Percentiles rank a stretch among this genome's conserved stretches.
Conservation (phyloP, 2,888 invertebrate species). For the Dilophus febrilis region DNA sequence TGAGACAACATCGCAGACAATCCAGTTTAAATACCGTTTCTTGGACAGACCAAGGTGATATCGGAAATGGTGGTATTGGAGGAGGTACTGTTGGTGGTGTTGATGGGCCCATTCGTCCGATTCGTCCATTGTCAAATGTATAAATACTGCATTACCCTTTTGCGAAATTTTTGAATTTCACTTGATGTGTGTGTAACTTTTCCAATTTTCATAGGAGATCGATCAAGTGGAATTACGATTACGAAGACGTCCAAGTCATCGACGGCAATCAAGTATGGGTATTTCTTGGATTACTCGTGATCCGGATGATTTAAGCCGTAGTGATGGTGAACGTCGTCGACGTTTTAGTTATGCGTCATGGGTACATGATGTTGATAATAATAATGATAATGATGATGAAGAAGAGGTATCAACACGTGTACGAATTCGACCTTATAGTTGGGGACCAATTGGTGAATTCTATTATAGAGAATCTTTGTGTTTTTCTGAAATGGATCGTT, state of each 20-base stretch:
- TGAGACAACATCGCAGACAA: conserved; percentile 22
- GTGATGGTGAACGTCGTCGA: conserved; percentile 16
- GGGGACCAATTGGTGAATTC: conserved; percentile 28
- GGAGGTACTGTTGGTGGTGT: too few species aligned
- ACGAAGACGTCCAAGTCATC: conserved; percentile 21
- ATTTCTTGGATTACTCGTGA: neutral
- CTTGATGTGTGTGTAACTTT: too few species aligned
- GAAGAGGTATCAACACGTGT: conserved; percentile 10
- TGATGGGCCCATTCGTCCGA: too few species aligned
- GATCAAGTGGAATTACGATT: conserved; percentile 12
- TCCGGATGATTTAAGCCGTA: conserved; percentile 13
- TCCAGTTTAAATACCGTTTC: conserved; percentile 28
- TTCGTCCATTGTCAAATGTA: conserved; percentile 6
- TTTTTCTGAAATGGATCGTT: conserved; percentile 58
- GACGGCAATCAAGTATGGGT: conserved; percentile 27
- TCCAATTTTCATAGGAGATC: conserved; percentile 16
- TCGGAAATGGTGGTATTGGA: too few species aligned
- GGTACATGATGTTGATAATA: conserved; percentile 17
- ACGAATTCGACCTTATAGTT: conserved; percentile 23
- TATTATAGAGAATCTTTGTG: conserved; percentile 45
- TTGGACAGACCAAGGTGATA: conserved; percentile 25
- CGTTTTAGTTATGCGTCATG: conserved; percentile 22
- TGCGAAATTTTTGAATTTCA: neutral
- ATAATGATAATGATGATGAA: conserved; percentile 15
- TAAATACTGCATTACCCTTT: too few species aligned